A percentile compares a stretch with the other conserved stretches of the same genome.
Evolutionary conservation across 92 coral and sea anemone genomes (phyloP).

Genomic region (Pocillopora grandis): DNA sequence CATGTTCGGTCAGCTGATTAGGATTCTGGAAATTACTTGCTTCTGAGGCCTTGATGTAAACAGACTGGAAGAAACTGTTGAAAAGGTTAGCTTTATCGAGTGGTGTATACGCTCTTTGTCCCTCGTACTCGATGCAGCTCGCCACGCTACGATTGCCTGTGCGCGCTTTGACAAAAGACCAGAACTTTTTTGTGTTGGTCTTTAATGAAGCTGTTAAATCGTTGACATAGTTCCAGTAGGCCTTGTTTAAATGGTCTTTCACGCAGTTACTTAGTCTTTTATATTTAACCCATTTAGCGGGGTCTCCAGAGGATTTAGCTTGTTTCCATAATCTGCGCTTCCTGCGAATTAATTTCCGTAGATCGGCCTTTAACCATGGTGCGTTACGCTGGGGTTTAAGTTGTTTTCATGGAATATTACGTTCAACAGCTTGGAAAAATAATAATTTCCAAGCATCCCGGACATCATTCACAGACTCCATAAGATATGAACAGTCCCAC

Average conservation of each 20-base stretch:
- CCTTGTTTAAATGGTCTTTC: constrained; percentile 39
- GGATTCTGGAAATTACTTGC: too few relatives aligned
- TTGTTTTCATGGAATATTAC: constrained; percentile 36
- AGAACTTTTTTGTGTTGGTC: constrained; percentile 33
- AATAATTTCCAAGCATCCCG: constrained; percentile 32
- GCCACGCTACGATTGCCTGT: constrained; percentile 34
- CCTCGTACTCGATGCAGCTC: constrained; percentile 13
- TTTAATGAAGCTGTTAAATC: constrained; percentile 24
- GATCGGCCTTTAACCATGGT: constrained; percentile 31
- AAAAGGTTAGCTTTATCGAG: constrained; percentile 6
- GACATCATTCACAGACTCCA: constrained; percentile 17
- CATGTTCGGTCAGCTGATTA: too few relatives aligned
- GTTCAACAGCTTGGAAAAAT: constrained; percentile 40
- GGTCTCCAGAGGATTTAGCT: background rate
- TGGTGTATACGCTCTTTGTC: background rate
- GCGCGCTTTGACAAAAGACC: constrained; percentile 47
- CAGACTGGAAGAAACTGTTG: background rate
- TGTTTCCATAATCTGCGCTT: background rate
- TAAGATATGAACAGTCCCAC: constrained; percentile 47
- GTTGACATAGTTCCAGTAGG: constrained; percentile 32
- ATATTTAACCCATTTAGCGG: too few relatives aligned
- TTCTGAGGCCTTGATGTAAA: too few relatives aligned
- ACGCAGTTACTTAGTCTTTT: constrained; percentile 14
- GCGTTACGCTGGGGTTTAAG: constrained; percentile 15
- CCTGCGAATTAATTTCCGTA: background rate